Evolutionary conservation across 92 coral and sea anemone species (phyloP).

Genomic region (Palythoa caribaeorum): DNA sequence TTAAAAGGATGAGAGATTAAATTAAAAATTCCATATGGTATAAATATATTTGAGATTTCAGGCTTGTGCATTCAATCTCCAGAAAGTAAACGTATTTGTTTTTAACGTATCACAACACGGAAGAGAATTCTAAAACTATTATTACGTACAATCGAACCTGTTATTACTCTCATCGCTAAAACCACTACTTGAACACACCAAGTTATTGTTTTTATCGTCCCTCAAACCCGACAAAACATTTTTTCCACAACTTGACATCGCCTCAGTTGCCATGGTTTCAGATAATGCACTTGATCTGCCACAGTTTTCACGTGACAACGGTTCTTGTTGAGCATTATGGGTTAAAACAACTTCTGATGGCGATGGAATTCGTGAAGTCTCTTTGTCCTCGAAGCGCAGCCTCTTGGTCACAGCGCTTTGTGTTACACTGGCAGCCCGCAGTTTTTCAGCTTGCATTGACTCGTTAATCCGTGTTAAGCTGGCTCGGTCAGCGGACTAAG

Average conservation of each 20-base stretch:
- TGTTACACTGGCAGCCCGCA: constrained; percentile 33
- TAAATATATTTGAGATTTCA: no score
- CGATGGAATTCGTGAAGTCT: not conserved
- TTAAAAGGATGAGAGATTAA: not conserved
- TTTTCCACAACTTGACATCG: not conserved
- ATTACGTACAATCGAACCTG: not conserved
- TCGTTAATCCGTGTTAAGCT: constrained; percentile 73
- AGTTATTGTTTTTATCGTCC: not conserved
- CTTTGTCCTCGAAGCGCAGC: constrained; percentile 63
- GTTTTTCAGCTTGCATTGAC: constrained; percentile 59
- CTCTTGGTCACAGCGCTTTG: constrained; percentile 59
- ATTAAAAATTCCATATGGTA: no score
- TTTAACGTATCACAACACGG: not conserved
- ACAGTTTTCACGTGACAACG: constrained; percentile 4
- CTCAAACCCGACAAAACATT: not conserved
- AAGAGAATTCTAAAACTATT: not conserved
- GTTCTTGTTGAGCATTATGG: not conserved
- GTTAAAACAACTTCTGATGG: not conserved
- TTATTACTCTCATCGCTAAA: not conserved
- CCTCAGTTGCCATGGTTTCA: not conserved
- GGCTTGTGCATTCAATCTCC: not conserved
- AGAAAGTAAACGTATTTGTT: not conserved
- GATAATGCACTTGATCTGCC: not conserved
- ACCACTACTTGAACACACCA: no score
- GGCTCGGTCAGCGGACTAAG: constrained; percentile 68